Percentiles rank a stretch among this genome's conserved stretches.
Conservation (phyloP, 2,888 invertebrate genomes). For the Diachrysia chrysitis region DNA sequence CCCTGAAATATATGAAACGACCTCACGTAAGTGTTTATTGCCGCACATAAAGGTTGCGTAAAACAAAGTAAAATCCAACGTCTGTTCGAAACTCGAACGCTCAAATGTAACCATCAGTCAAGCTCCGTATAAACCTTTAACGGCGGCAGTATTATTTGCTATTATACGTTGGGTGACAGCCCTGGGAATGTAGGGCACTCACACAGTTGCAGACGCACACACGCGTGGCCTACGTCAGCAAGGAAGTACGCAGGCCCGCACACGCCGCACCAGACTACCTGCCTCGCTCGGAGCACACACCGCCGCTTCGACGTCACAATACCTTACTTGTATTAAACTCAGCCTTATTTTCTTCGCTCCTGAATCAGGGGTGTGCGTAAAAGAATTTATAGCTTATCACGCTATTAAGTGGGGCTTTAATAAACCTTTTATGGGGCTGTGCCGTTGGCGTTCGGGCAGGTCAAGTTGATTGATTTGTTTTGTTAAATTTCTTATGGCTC, state of each 20-base stretch:
- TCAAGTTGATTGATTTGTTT: slow-evolving; percentile 64
- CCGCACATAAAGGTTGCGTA: slow-evolving; percentile 48
- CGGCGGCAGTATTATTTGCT: slow-evolving; percentile 64
- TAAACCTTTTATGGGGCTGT: slow-evolving; percentile 60
- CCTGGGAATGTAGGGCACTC: slow-evolving; percentile 81
- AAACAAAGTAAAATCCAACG: slow-evolving; percentile 53
- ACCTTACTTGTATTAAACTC: slow-evolving; percentile 69
- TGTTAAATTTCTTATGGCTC: slow-evolving; percentile 27
- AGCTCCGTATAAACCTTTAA: slow-evolving; percentile 65
- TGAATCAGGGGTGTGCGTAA: slow-evolving; percentile 67
- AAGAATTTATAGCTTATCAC: slow-evolving; percentile 61
- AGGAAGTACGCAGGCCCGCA: slow-evolving; percentile 54
- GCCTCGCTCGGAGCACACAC: slow-evolving; percentile 67
- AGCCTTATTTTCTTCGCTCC: slow-evolving; percentile 63
- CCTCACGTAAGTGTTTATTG: slow-evolving; percentile 50
- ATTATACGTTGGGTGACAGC: slow-evolving; percentile 65
- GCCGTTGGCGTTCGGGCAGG: slow-evolving; percentile 65
- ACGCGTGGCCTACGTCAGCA: slow-evolving; percentile 54
- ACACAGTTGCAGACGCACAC: slow-evolving; percentile 68
- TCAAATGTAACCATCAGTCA: slow-evolving; percentile 69
- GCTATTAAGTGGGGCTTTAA: slow-evolving; percentile 57
- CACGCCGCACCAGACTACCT: slow-evolving; percentile 65
- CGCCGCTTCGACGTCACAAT: slow-evolving; percentile 61
- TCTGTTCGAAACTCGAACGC: slow-evolving; percentile 50
- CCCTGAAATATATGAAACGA: slow-evolving; percentile 37